These are phyloP conservation scores for Chymomyza caudatula DNA, from an alignment of 2,888 invertebrate genomes.

Conservation along the genomic window DNA sequence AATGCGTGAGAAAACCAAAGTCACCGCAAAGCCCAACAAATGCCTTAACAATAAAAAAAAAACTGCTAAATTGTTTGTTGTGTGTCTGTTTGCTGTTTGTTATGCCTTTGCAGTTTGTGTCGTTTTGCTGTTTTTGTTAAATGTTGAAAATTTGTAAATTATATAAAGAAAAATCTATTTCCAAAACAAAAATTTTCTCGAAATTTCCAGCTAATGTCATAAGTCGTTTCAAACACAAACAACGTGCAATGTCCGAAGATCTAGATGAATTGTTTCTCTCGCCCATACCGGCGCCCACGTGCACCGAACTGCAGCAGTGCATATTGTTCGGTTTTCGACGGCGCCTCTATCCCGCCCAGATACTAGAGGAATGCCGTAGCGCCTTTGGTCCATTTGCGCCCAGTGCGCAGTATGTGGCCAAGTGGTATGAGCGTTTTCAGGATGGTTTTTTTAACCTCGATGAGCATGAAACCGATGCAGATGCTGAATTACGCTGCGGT, in stretches of 20 bases:
- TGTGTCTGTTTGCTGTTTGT: constrained; percentile 28
- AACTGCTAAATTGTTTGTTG: constrained; percentile 5
- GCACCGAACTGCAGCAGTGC: constrained; percentile 61
- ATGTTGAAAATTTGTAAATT: constrained; percentile 16
- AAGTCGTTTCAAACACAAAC: constrained; percentile 48
- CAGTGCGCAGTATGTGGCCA: constrained; percentile 57
- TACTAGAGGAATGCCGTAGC: constrained; percentile 58
- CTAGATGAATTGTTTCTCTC: constrained; percentile 58
- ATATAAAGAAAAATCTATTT: not conserved
- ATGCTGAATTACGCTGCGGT: constrained; percentile 32
- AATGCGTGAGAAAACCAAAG: not conserved
- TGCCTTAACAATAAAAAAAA: constrained; percentile 1
- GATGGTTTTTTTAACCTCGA: constrained; percentile 52
- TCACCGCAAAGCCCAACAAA: not conserved
- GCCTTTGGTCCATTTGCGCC: constrained; percentile 63
- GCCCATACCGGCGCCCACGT: constrained; percentile 59
- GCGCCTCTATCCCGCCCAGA: constrained; percentile 58
- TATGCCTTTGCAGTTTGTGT: constrained; percentile 10
- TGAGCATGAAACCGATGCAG: constrained; percentile 41
- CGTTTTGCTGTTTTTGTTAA: not conserved
- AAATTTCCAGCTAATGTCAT: constrained; percentile 61
- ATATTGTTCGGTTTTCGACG: constrained; percentile 62
- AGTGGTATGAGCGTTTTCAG: constrained; percentile 62
- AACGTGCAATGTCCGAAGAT: constrained; percentile 55
- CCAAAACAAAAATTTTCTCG: not conserved